phyloP scores from a whole-genome alignment of 2,888 invertebrate genomes.

The Drosophila anomalata region DNA sequence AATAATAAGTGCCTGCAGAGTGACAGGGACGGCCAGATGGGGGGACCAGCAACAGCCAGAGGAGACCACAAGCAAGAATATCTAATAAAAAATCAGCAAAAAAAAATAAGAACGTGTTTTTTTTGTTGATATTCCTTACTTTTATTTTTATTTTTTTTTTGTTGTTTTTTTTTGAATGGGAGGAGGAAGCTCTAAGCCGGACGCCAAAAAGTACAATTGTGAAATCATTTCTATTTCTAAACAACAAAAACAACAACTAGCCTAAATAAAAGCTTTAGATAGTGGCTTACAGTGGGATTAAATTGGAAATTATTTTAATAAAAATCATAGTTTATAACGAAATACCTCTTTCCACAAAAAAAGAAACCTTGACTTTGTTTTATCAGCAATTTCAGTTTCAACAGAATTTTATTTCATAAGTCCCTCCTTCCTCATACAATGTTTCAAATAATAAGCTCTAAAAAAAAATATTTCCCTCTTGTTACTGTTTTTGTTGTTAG shows the following conservation, averaged over 20 bases:
- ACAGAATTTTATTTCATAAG: conserved; percentile 47
- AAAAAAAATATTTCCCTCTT: conserved; percentile 14
- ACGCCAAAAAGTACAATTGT: conserved; percentile 62
- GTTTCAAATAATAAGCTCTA: conserved; percentile 23
- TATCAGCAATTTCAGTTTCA: conserved; percentile 61
- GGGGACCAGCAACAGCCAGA: conserved; percentile 15
- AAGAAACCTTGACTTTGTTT: conserved; percentile 47
- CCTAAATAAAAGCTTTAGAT: conserved; percentile 18
- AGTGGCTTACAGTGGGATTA: background rate
- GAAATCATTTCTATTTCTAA: conserved; percentile 79
- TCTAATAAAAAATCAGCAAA: conserved; percentile 71
- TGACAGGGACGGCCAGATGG: conserved; percentile 14
- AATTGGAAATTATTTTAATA: background rate
- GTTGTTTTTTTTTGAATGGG: conserved; percentile 7
- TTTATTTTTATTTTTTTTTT: conserved; percentile 15
- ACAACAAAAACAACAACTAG: conserved; percentile 52
- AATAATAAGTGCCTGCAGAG: conserved; percentile 55
- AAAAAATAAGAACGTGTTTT: conserved; percentile 51
- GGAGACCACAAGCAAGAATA: conserved; percentile 50
- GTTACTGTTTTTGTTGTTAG: conserved; percentile 33
- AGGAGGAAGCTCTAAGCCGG: conserved; percentile 34
- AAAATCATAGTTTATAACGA: too few species aligned
- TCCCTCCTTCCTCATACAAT: conserved; percentile 26
- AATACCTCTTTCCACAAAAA: too few species aligned
- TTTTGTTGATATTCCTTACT: conserved; percentile 26